Percentiles rank a stretch among this genome's conserved stretches.
Conservation (phyloP, 1,140 invertebrate genomes). For the Musca domestica region DNA sequence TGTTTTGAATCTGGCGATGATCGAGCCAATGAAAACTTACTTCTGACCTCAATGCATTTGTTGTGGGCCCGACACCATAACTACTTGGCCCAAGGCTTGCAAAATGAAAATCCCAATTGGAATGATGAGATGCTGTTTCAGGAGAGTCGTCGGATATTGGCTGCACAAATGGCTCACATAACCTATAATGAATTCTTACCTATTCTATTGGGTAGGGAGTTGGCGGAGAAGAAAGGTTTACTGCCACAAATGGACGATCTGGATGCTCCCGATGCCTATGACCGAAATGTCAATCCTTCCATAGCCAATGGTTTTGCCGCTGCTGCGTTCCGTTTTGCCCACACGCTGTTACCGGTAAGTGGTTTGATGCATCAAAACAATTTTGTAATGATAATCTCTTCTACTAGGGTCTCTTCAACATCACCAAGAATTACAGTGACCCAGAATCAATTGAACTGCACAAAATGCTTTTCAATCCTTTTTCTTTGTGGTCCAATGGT, state of each 20-base stretch:
- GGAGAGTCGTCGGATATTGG: constrained; percentile 77
- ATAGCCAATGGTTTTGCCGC: constrained; percentile 90
- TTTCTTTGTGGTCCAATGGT: constrained; percentile 64
- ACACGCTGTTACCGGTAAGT: constrained; percentile 72
- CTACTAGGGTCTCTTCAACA: constrained; percentile 63
- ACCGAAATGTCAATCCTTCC: constrained; percentile 71
- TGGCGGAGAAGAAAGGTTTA: constrained; percentile 62
- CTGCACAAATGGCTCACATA: constrained; percentile 82
- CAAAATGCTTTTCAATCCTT: constrained; percentile 81
- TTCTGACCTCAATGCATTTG: constrained; percentile 79
- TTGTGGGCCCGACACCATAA: constrained; percentile 85
- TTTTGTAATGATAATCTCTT: neutral
- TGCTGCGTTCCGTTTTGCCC: constrained; percentile 88
- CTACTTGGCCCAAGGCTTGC: constrained; percentile 64
- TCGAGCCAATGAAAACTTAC: constrained; percentile 77
- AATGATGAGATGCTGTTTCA: constrained; percentile 77
- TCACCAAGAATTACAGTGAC: constrained; percentile 61
- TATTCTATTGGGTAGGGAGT: constrained; percentile 68
- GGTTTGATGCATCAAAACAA: neutral
- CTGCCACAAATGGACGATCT: constrained; percentile 54
- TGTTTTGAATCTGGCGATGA: constrained; percentile 77
- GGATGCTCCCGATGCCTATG: constrained; percentile 60
- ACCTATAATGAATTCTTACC: constrained; percentile 87
- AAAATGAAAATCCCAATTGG: constrained; percentile 76
- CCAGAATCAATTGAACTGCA: constrained; percentile 71